Base-by-base conservation (phyloP, 2,888 invertebrate genomes). In the Drosophila ezoana region DNA sequence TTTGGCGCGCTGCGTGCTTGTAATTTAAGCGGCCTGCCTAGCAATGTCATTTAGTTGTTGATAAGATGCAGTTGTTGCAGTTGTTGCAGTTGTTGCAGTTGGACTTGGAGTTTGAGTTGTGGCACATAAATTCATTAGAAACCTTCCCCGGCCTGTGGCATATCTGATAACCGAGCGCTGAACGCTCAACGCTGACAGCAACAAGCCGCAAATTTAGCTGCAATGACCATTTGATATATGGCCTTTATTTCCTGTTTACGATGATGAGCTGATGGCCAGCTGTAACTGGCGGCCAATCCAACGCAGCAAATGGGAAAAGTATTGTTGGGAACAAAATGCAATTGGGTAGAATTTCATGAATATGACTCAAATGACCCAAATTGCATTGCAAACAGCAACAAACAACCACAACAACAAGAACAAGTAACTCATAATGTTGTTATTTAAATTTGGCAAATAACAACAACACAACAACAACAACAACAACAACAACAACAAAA, bases 341-440 rank as follows among this genome's bases (percentile, higher is more conserved):
- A 72, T 72, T 74, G 69, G 59, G 59, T 75, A 67, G 79, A 66
- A 79, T 77, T 84, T 84, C 79, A 77, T 77, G 81, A 78, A 86
- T 84, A 84, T 81, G 81, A 87, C 77, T 88, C 76, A 79, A 76
- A 77, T 89, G 89, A 90, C 89, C 90, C 74, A 90, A 90, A 90
- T 90, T 90, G 77, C 73, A 80, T 57, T 64, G 74, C 89, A 90
- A 90, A 89, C 77, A 88, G 60, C 82, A 79, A 76, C 74, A 70
- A 16, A 16, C 40, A 16, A 16, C 40, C 60, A 43, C 59, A 51
- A 47, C 74, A 67, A 16, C 64, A 62, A 41, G 66, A 62, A 60
- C 64, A 44, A 67, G 40, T 16, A 58, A 57, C 45, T 61, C 66
- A 66, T 79, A 82, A 77, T 74, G 75, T 83, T 79, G 84, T 82